These are phyloP conservation scores for Batillaria attramentaria DNA, from an alignment of 1,140 invertebrate genomes.

Conservation along the genomic window DNA sequence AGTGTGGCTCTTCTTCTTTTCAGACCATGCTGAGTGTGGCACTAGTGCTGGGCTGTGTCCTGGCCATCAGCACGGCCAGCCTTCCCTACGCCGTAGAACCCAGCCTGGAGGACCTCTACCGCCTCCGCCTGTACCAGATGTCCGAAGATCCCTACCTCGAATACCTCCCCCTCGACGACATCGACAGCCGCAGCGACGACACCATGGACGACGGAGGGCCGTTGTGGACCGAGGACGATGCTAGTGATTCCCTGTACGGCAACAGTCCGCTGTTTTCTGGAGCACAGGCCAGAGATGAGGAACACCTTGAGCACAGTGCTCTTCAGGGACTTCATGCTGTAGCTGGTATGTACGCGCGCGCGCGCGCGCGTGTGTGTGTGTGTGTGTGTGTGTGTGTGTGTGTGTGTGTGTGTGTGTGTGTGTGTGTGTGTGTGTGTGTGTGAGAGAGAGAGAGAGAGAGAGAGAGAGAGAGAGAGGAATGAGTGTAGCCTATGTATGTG, in stretches of 20 bases:
- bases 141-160: slow-evolving; percentile 29
- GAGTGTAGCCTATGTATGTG: no score
- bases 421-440: not conserved
- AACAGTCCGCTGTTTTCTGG: slow-evolving; percentile 30
- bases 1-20: no score
- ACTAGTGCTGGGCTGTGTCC: slow-evolving; percentile 17
- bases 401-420: not conserved
- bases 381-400: not conserved
- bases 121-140: slow-evolving; percentile 38
- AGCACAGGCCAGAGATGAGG: slow-evolving; percentile 82
- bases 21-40: slow-evolving; percentile 20
- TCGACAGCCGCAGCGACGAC: slow-evolving; percentile 34
- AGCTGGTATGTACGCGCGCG: slow-evolving; percentile 64
- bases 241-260: slow-evolving; percentile 26
- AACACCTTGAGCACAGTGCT: slow-evolving; percentile 90
- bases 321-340: slow-evolving; percentile 89
- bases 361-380: not conserved
- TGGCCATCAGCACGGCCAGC: slow-evolving; percentile 22
- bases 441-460: not conserved
- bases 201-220: slow-evolving; percentile 17
- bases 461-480: not conserved
- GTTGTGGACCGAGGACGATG: slow-evolving; percentile 25
- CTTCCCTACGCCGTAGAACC: slow-evolving; percentile 23
- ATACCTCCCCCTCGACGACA: slow-evolving; percentile 29
- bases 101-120: slow-evolving; percentile 30